Percentiles rank a stretch among this genome's conserved stretches.
Conservation (phyloP, 37 sponge, comb jelly and placozoan species). For the Aphrocallistes beatrix region DNA sequence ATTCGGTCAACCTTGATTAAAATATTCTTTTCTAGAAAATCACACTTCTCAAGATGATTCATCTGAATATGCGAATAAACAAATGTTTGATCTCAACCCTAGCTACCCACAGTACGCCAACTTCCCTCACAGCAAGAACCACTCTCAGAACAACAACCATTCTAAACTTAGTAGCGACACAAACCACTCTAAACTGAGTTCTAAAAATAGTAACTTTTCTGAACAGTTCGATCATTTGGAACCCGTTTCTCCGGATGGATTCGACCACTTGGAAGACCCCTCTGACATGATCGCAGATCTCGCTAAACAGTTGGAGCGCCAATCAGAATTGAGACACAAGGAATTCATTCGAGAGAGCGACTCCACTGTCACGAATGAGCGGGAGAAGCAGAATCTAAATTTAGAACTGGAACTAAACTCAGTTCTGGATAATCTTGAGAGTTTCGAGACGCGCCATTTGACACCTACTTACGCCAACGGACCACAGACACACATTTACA, state of each 20-base stretch:
- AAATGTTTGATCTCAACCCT: neutral
- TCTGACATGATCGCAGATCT: neutral
- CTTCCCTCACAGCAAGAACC: neutral
- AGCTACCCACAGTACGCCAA: neutral
- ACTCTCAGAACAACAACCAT: neutral
- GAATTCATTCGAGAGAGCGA: neutral
- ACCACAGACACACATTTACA: neutral
- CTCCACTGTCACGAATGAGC: neutral
- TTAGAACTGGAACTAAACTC: constrained; percentile 2
- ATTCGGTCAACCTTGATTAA: too few relatives aligned
- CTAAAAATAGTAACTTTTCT: neutral
- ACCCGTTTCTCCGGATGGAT: neutral
- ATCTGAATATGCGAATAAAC: neutral
- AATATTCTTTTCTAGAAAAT: too few relatives aligned
- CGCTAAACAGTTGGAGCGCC: neutral
- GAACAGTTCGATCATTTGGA: neutral
- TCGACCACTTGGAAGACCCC: neutral
- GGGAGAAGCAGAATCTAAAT: neutral
- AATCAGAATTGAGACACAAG: neutral
- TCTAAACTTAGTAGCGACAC: too few relatives aligned
- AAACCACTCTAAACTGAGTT: too few relatives aligned
- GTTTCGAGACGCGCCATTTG: neutral
- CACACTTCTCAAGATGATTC: too few relatives aligned
- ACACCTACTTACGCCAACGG: neutral
- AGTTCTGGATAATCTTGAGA: neutral